Evolutionary conservation across 2,888 invertebrate genomes (phyloP), one percentile per base, ranked within the genome.

Genomic region (Caenorhabditis sp.): DNA sequence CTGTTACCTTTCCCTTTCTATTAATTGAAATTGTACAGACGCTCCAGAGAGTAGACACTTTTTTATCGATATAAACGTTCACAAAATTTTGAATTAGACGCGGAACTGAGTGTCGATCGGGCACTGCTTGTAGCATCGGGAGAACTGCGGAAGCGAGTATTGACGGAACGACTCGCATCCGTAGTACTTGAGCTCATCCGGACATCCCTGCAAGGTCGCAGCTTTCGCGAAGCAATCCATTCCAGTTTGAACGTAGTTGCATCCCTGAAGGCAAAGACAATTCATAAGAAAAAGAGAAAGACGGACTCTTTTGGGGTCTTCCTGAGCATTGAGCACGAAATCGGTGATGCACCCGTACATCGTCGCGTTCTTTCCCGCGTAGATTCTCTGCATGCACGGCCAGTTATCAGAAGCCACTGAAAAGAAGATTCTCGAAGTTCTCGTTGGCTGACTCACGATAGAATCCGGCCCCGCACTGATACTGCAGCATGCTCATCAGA

Each of bases 401-500:
- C 82, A 82, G 56, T 80, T 80, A 45, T 82, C 82, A 6, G 78
- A 68, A 17, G 82, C 80, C 24, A 78, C 82, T 82, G 66, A 50
- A 82, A 55, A n/a, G n/a, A n/a, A n/a, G n/a, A n/a, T n/a, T n/a
- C n/a, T n/a, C n/a, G n/a, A n/a, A n/a, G n/a, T n/a, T n/a, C n/a
- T n/a, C n/a, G n/a, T n/a, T n/a, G 17, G 27, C 17, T 8, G 9
- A 48, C 63, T 65, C 48, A 82, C 82, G 48, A 45, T 80, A 82
- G 65, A 82, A 82, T 30, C 82, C 82, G 27, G 82, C 78, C 50
- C 82, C 82, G 58, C 82, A 82, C 43, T 82, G 82, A 59, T 77
- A 82, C 37, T 78, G 76, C 1, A 78, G 37, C 82, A 80, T 82
- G 46, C 56, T 76, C 78, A 82, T 80, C 32, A 80, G 45, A 35